A percentile compares a stretch with the other conserved stretches of the same genome.
phyloP scores from a whole-genome alignment of 2,113 vertebrate species.

The Pterocles burchelli region DNA sequence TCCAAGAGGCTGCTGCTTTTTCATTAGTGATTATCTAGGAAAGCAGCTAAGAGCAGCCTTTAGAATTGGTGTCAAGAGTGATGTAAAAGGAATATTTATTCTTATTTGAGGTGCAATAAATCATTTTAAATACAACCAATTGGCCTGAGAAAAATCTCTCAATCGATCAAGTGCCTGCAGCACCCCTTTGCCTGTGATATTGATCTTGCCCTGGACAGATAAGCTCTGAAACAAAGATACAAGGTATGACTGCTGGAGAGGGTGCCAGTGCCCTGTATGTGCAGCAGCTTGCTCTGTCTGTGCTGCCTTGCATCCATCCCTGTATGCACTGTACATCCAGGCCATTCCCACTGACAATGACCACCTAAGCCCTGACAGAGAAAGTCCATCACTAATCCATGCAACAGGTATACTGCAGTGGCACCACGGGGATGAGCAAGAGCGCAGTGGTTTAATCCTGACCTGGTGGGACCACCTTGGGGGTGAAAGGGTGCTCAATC shows the following conservation, averaged over 20 bases:
- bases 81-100: background rate
- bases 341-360: background rate
- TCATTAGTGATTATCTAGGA: background rate
- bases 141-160: background rate
- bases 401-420: background rate
- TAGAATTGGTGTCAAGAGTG: background rate
- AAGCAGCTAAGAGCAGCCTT: background rate
- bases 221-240: background rate
- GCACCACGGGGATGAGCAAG: background rate
- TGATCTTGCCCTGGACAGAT: background rate
- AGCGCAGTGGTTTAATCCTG: background rate
- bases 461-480: background rate
- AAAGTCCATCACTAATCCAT: background rate
- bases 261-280: background rate
- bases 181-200: background rate
- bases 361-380: background rate
- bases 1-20: background rate
- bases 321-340: accelerated
- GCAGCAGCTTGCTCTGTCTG: background rate
- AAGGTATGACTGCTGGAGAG: background rate
- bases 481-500: slow-evolving; percentile 18
- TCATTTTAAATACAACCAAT: background rate
- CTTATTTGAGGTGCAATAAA: background rate
- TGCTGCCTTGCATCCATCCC: background rate
- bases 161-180: background rate